Evolutionary conservation across 1,140 invertebrate species (phyloP), one percentile per base, ranked within the genome.

Genomic region (Pseudachorutes palmiensis): DNA sequence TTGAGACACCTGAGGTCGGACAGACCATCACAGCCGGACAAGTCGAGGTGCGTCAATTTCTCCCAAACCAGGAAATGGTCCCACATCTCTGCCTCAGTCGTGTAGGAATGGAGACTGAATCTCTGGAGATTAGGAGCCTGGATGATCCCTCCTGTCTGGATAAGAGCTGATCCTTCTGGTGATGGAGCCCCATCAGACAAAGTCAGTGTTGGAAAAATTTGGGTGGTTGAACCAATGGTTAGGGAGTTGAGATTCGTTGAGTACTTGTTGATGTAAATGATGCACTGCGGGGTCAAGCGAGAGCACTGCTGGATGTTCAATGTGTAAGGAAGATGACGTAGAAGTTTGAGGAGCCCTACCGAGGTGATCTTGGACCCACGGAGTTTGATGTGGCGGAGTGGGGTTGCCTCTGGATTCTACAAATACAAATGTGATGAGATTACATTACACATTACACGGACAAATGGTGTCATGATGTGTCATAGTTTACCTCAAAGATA

Each of bases 221-320:
- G 69, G 9, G 69, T 66, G 9, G 72, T 68, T 29, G 71, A 73
- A 26, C 79, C 79, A 31, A 82, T 73, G 28, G 75, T 72, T 14
- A 83, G 72, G 1, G 76, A 77, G 14, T 76, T 64, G 22, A 83
- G 69, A 32, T 77, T 77, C 5, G 75, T 70, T 19, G 74, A 67
- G 70, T 78, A 70, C 32, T 75, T 73, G 73, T 86, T 87, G 26
- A 89, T 83, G 19, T 80, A 75, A 32, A 83, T 79, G 14, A 88
- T 80, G 12, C 83, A 82, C 1, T 78, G 75, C 60, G 81, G 77
- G 0, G 85, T 85, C n/a, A 92, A 76, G 58, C 82, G 81, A 49
- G 80, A 79, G 76, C 89, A 91, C 70, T 89, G 84, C 45, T 83
- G 82, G 64, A 94, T 79, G 68, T 90, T 86, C 51, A 94, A 77